Evolutionary conservation across 2,888 invertebrate genomes (phyloP), one percentile per base, ranked within the genome.

Genomic region (Ophioninae sp.): DNA sequence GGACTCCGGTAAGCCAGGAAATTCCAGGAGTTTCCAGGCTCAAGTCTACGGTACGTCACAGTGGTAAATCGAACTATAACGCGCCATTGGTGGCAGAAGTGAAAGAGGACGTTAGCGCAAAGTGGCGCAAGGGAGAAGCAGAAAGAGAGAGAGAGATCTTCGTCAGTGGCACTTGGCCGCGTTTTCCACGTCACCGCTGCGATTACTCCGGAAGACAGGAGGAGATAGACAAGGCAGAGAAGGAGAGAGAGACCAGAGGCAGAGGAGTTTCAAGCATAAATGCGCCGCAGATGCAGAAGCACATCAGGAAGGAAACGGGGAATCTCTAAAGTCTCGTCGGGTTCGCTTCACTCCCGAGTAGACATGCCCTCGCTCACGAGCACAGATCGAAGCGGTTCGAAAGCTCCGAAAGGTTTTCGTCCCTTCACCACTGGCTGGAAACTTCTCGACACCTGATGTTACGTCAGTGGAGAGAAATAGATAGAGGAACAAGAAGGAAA

Each of bases 371-470:
- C 51, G 51, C 51, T 51, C 51, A 51, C 51, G 8, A 59, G 7
- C 22, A 22, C n/a, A 72, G 85, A 79, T 9, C 51, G 30, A 69
- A 30, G 68, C 76, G 61, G 72, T 80, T 72, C 56, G 86, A 86
- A 88, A 89, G 73, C 75, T 75, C 65, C 39, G 82, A 71, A 71
- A 86, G 86, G 86, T 86, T 87, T 86, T 69, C 79, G 78, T 85
- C 84, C 75, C 67, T 41, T 23, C 37, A 39, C 64, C 58, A 56
- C 58, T 39, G 56, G 68, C 76, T 73, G 86, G 84, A 87, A 88
- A 88, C 85, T 88, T 89, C 82, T 84, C 85, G 84, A 80, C 85
- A 75, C 85, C 85, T 88, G 88, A 89, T 89, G 90, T 89, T 89
- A 89, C 89, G 89, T 87, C 81, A 64, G 81, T 44, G 56, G n/a